Evolutionary conservation across 2,888 invertebrate genomes (phyloP), one percentile per base, ranked within the genome.

Genomic region (Mycalesis mineus): DNA sequence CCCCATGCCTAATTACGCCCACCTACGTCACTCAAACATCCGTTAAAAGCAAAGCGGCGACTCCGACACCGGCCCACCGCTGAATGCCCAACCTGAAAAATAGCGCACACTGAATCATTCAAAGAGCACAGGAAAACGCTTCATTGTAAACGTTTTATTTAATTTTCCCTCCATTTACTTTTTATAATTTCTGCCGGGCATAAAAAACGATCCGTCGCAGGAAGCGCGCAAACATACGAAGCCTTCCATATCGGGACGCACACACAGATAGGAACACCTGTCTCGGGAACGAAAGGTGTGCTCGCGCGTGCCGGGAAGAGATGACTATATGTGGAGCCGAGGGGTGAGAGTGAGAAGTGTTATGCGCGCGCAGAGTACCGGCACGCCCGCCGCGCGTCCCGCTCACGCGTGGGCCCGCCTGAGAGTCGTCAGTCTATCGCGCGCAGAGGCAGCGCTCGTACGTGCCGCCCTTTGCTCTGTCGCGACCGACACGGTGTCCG

Each of bases 161-260:
- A 88, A 88, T 87, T 89, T 88, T 88, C 88, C 88, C 87, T 88
- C 87, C 88, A 88, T 88, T 88, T 89, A 88, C 85, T 87, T 88
- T 88, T 88, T 88, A 87, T 88, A 88, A 89, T 88, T 88, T 87
- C 82, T 88, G 86, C 80, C 82, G 80, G 82, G 88, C 83, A 85
- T 88, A 88, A 88, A 88, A 87, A 89, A 88, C 87, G 88, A 87
- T 88, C 84, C 85, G 77, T 84, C 85, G 87, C 87, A 88, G 88
- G 88, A 88, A 88, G 80, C 83, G 78, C 78, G 78, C 87, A 86
- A 72, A 88, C 87, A 81, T 60, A 70, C 68, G 63, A 63, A 71
- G 62, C 64, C 63, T 62, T 71, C 72, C 69, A 70, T 80, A 73
- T 85, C 79, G 65, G 80, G 82, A 87, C 85, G 80, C 88, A 88